Base-by-base conservation (phyloP, 1,140 invertebrate genomes). In the Coptotermes formosanus region DNA sequence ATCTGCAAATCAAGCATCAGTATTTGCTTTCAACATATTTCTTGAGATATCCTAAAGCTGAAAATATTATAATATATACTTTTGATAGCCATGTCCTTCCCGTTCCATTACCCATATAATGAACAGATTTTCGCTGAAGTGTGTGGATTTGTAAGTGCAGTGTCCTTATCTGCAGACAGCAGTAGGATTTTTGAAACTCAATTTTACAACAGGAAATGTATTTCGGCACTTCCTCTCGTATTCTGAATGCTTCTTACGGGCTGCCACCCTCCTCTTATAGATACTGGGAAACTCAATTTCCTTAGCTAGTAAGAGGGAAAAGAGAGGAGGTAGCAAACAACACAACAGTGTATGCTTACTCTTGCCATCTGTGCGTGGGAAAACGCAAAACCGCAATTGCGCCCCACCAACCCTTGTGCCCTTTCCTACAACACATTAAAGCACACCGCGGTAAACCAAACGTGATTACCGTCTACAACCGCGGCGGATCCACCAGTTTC, bases 261-360 rank as follows among this genome's bases (percentile, higher is more conserved):
- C 14, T 4, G 52, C 3, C 64, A 30, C n/a, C 64, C n/a, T 75
- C 64, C 14, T 30, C 25, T 25, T 30, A 55, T 55, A 21, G 52
- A 55, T 55, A 55, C n/a, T n/a, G n/a, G 30, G 64, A 75, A 75
- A 75, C 64, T 75, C 64, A 75, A 75, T 75, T 75, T 75, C 64
- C 64, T 75, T 75, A 75, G 25, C 64, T 75, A 12, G n/a, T 30
- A 75, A 25, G 14, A 16, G 64, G n/a, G 25, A 30, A 75, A 75
- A 75, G 64, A 75, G 64, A 75, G 21, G 16, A 19, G 8, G 21
- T 64, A 21, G 64, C 11, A 75, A 30, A 75, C n/a, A 30, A 75
- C 64, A 30, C n/a, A 75, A 12, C n/a, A 75, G 64, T 75, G 14
- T 75, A 16, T 75, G 64, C 25, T 30, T 75, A 25, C 64, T 75